Conservation (phyloP, 64 coral and sea anemone species). For the Anthopleura sola region DNA sequence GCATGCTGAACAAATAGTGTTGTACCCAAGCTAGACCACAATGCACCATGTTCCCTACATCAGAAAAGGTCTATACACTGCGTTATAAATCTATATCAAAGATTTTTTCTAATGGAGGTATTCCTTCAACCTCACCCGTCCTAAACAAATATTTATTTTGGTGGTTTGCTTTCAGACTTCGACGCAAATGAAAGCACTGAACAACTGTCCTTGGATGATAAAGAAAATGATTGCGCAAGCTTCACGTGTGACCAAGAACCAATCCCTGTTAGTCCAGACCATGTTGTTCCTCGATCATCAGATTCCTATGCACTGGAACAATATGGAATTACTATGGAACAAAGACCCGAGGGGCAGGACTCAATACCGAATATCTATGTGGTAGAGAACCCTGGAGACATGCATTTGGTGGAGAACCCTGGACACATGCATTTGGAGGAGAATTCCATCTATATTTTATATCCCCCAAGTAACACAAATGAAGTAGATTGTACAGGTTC, state of each 20-base stretch:
- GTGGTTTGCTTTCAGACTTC: too few relatives aligned
- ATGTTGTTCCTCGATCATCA: neutral
- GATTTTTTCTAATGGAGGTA: too few relatives aligned
- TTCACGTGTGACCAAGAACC: neutral
- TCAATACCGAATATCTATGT: neutral
- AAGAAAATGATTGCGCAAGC: neutral
- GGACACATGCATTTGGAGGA: neutral
- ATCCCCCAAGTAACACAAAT: neutral
- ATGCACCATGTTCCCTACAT: too few relatives aligned
- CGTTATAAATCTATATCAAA: too few relatives aligned
- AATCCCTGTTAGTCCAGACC: neutral
- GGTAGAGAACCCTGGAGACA: neutral
- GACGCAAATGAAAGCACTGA: neutral
- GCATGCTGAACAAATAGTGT: too few relatives aligned
- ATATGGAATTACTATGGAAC: too few relatives aligned
- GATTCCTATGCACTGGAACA: neutral
- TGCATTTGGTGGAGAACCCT: neutral
- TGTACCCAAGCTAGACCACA: too few relatives aligned
- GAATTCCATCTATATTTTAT: neutral
- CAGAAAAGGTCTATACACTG: too few relatives aligned
- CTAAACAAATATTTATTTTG: too few relatives aligned
- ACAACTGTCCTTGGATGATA: neutral
- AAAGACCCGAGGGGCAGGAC: neutral
- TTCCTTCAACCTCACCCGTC: too few relatives aligned
- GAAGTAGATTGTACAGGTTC: neutral